Base-by-base conservation (phyloP, 2,113 vertebrate genomes). In the Oenanthe oenanthe region DNA sequence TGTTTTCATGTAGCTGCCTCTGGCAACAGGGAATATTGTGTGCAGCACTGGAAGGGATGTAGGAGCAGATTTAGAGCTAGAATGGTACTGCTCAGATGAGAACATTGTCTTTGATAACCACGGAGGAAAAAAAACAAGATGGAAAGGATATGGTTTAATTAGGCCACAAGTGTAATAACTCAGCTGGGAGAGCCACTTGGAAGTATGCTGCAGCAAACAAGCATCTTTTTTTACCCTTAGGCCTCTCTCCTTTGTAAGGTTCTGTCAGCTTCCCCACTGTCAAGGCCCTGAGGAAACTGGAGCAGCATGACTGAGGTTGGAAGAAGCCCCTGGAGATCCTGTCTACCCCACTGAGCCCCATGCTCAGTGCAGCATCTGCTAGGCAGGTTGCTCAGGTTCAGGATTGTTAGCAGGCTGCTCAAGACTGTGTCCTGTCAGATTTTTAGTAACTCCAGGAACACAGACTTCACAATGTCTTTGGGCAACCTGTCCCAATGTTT, bases 121-220 rank as follows among this genome's bases (percentile, higher is more conserved):
- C 0, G 0, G n/a, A 90, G 62, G 13, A 47, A 72, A 17, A 82
- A 79, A 71, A 50, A 2, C 28, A 74, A 67, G 45, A 57, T 10
- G 14, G 53, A 91, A 75, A 90, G 31, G 53, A 36, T 85, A 36
- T 63, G 48, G 21, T 90, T 90, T 92, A 96, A 92, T 95, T 95
- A 92, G 48, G 58, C 56, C 85, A 72, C 57, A 16, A 48, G 82
- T 72, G 74, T 48, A 93, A 90, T 65, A 92, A 90, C 32, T 74
- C 85, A 88, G 8, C 48, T 72, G 82, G 58, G 75, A 88, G 21
- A n/a, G 24, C n/a, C 45, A 38, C 60, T 88, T 92, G 43, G 57
- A 88, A 86, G 48, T 17, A 63, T 34, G 29, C 25, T 83, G 22
- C 32, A 47, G 53, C 60, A 94, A 90, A 60, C 15, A 63, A 78